Conservation (phyloP, 2,113 vertebrate species). For the Platysteira castanea region DNA sequence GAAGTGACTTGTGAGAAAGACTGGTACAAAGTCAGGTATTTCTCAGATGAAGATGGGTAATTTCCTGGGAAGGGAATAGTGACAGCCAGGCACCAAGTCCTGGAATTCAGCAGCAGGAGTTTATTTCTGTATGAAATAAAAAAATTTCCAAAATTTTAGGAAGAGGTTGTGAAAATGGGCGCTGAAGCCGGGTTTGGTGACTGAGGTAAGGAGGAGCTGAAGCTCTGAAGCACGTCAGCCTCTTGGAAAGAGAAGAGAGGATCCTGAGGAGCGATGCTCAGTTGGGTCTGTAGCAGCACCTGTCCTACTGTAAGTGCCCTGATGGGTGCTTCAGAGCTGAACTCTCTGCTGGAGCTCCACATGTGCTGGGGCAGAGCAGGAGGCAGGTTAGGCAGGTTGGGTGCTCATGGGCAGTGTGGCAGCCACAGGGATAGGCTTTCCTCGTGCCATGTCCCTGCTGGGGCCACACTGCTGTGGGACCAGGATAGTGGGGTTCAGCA, state of each 20-base stretch:
- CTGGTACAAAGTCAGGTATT: neutral
- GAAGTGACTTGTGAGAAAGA: neutral
- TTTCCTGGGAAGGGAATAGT: neutral
- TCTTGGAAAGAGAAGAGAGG: neutral
- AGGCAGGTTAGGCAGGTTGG: neutral
- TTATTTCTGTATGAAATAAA: neutral
- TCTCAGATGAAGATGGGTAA: neutral
- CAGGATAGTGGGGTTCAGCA: rapidly evolving
- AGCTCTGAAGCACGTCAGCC: neutral
- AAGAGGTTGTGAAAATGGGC: neutral
- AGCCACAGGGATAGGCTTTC: neutral
- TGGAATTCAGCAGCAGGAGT: neutral
- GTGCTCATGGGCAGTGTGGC: rapidly evolving
- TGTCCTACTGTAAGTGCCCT: rapidly evolving
- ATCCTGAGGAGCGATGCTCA: rapidly evolving
- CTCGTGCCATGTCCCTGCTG: neutral
- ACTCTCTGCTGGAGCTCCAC: neutral
- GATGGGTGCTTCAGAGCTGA: rapidly evolving
- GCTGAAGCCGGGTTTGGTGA: neutral
- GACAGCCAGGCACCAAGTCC: neutral
- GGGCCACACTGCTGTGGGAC: neutral
- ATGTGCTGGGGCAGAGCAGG: neutral
- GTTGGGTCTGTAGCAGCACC: neutral
- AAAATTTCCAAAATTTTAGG: neutral
- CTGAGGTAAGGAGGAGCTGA: neutral